A percentile compares a stretch with the other conserved stretches of the same genome.
Conservation (phyloP, 2,113 vertebrate species). For the Zosterops lateralis region DNA sequence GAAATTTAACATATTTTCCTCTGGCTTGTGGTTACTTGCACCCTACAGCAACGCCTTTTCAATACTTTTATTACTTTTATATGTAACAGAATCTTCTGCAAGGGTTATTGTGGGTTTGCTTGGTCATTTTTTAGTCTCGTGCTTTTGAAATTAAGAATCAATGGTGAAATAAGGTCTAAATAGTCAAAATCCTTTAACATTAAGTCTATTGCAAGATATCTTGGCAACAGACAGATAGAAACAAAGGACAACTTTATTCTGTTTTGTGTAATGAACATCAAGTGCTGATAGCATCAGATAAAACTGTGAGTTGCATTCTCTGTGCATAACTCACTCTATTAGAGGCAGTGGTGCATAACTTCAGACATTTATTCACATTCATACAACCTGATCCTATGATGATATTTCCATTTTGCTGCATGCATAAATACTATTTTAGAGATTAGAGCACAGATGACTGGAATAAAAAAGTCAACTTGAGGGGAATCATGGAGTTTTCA, state of each 20-base stretch:
- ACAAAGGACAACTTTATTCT: not conserved
- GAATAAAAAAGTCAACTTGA: not conserved
- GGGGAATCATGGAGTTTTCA: not conserved
- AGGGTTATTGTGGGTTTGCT: not conserved
- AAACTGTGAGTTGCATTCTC: not conserved
- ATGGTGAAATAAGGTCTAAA: not conserved
- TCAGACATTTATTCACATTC: not conserved
- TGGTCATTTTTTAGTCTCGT: not conserved
- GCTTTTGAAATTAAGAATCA: not conserved
- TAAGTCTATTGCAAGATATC: not conserved
- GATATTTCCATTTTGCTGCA: not conserved
- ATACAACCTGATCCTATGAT: not conserved
- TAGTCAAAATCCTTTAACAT: not conserved
- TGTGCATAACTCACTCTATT: not conserved
- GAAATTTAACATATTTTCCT: not conserved
- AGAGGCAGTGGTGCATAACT: not conserved
- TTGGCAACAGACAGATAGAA: not conserved
- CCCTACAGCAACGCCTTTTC: not conserved
- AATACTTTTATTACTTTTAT: not conserved
- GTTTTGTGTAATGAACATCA: not conserved
- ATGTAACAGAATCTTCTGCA: not conserved
- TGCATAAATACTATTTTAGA: constrained; percentile 26
- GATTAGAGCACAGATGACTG: not conserved
- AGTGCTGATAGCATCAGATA: not conserved
- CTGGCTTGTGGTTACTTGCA: not conserved